Conservation (phyloP, 2,888 invertebrate species). For the Gastracanthus pulcherrimus region DNA sequence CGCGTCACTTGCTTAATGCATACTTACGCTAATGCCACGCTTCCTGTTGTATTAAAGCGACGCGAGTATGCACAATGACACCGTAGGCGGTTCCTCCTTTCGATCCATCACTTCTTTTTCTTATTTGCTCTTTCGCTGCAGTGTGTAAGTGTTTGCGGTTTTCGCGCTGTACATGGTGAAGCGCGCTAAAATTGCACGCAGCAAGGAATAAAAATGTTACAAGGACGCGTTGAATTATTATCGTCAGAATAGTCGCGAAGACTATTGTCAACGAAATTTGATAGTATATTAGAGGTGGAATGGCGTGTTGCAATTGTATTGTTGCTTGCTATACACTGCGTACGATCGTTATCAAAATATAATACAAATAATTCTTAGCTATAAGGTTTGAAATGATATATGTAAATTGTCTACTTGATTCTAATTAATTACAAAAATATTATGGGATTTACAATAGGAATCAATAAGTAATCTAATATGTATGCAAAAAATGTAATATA, state of each 20-base stretch:
- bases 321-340: neutral
- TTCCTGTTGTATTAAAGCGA: constrained; percentile 7
- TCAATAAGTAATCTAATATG: no score
- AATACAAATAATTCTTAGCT: no score
- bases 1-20: constrained; percentile 25
- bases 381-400: no score
- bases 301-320: neutral
- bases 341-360: neutral
- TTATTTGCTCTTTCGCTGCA: neutral
- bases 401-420: no score
- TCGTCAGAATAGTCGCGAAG: neutral
- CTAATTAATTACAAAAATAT: no score
- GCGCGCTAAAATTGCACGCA: neutral
- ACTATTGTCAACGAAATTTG: neutral
- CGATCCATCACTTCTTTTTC: neutral
- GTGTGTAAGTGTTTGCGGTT: neutral
- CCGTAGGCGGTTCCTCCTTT: neutral
- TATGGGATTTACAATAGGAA: no score
- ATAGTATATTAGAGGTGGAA: neutral
- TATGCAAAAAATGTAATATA: no score
- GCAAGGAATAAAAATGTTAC: constrained; percentile 7
- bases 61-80: constrained; percentile 9
- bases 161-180: neutral
- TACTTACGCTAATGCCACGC: constrained; percentile 12
- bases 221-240: neutral